Evolutionary conservation across 2,113 vertebrate species (phyloP).

Genomic region (Guaruba guarouba): DNA sequence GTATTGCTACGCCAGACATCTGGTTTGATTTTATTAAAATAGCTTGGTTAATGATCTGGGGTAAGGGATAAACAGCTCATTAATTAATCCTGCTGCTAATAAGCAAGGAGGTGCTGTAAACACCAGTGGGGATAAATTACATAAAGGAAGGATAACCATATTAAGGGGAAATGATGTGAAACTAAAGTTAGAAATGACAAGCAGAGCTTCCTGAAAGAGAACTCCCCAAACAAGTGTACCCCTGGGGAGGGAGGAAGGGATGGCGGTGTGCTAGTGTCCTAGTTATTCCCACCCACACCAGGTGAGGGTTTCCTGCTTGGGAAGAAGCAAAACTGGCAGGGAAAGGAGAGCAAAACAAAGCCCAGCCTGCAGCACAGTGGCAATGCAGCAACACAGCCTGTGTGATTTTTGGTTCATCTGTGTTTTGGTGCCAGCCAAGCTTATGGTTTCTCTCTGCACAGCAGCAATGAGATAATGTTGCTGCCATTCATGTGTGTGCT

Average conservation of each 20-base stretch:
- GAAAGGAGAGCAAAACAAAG: background rate
- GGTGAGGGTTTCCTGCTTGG: background rate
- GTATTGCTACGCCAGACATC: background rate
- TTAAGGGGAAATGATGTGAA: background rate
- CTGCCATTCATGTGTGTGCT: background rate
- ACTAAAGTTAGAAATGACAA: conserved; percentile 18
- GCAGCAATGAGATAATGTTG: background rate
- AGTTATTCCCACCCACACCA: background rate
- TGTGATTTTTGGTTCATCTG: background rate
- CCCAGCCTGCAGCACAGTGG: fast-evolving
- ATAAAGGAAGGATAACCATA: background rate
- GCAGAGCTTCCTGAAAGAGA: background rate
- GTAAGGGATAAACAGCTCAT: background rate
- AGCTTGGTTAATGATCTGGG: background rate
- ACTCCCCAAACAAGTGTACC: fast-evolving
- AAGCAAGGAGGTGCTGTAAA: background rate
- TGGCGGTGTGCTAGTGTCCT: background rate
- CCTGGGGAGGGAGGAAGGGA: background rate
- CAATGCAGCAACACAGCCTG: background rate
- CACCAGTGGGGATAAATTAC: background rate
- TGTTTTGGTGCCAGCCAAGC: background rate
- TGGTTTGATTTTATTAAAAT: conserved; percentile 17
- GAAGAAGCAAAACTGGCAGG: background rate
- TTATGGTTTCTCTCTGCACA: background rate
- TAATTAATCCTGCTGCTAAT: conserved; percentile 14